These are phyloP conservation scores for Caerostris darwini DNA, from an alignment of 1,140 invertebrate species.

Conservation along the genomic window DNA sequence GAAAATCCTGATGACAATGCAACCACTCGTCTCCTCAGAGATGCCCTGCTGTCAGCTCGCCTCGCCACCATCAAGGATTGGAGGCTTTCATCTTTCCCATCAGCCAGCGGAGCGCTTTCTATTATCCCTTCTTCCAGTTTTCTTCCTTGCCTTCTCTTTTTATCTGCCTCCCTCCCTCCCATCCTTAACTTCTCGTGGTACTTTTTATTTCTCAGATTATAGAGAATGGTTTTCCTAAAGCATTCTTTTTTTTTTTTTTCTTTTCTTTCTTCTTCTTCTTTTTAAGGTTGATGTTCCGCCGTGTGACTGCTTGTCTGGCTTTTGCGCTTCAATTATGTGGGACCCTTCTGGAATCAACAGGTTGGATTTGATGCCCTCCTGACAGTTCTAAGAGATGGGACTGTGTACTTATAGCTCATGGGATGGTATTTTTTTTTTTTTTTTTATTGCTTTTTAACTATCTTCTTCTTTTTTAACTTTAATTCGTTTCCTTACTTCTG, in stretches of 20 bases:
- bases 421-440: neutral
- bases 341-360: constrained; percentile 14
- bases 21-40: constrained; percentile 22
- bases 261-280: neutral
- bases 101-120: neutral
- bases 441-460: no score
- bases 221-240: neutral
- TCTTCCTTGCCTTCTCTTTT: neutral
- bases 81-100: neutral
- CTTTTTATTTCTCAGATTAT: constrained; percentile 43
- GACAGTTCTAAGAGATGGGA: neutral
- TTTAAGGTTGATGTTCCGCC: constrained; percentile 38
- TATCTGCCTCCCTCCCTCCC: neutral
- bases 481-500: no score
- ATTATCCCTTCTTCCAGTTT: neutral
- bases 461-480: no score
- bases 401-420: neutral
- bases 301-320: constrained; percentile 34
- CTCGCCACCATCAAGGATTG: constrained; percentile 2
- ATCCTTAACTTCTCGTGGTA: neutral
- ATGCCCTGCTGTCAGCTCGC: neutral
- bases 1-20: constrained; percentile 54
- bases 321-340: constrained; percentile 26
- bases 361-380: neutral
- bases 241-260: neutral